phyloP scores from a whole-genome alignment of 2,888 invertebrate species.

The Chrysolina oricalcia region DNA sequence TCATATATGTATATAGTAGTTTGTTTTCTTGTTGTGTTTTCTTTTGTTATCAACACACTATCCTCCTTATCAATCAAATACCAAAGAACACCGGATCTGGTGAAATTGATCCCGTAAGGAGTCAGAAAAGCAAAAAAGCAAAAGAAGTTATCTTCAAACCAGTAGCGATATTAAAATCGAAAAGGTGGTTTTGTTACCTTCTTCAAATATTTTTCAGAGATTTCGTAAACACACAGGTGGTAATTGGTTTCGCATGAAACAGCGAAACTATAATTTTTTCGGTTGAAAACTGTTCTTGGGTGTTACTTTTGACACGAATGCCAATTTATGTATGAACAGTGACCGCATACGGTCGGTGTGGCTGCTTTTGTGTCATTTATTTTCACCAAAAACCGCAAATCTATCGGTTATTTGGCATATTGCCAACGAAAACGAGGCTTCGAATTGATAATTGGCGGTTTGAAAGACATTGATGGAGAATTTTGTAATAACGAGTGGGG shows the following conservation, averaged over 20 bases:
- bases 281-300: not conserved
- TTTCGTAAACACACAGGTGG: too few species aligned
- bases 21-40: too few species aligned
- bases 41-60: too few species aligned
- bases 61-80: too few species aligned
- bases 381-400: slow-evolving; percentile 4
- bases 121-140: too few species aligned
- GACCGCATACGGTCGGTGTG: not conserved
- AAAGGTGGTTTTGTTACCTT: too few species aligned
- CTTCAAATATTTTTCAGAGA: too few species aligned
- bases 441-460: not conserved
- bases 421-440: slow-evolving; percentile 1
- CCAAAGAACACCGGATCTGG: too few species aligned
- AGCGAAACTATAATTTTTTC: not conserved
- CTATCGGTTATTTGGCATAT: not conserved
- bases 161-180: too few species aligned
- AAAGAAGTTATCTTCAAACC: too few species aligned
- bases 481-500: not conserved
- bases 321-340: not conserved
- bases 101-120: too few species aligned
- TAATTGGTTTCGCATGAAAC: not conserved
- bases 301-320: slow-evolving; percentile 3
- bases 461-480: not conserved
- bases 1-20: too few species aligned
- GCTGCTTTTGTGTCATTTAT: not conserved